A percentile compares a stretch with the other conserved stretches of the same genome.
phyloP scores from a whole-genome alignment of 2,797 vertebrate species.

The Champsocephalus esox region DNA sequence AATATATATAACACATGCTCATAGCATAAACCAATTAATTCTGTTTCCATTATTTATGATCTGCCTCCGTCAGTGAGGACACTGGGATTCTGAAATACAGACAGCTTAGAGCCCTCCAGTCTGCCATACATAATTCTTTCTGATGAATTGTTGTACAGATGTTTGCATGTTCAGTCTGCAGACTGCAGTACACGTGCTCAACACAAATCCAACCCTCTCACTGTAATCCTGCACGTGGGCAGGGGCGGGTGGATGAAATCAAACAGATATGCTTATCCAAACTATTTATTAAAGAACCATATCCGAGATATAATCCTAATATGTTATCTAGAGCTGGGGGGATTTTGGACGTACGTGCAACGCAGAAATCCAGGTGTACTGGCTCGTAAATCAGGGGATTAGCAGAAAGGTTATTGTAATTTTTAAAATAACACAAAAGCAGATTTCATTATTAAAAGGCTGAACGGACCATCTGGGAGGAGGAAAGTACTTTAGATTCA shows the following conservation, averaged over 20 bases:
- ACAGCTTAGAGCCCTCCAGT: constrained; percentile 52
- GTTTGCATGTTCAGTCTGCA: constrained; percentile 76
- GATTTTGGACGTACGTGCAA: constrained; percentile 77
- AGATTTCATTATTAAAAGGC: constrained; percentile 91
- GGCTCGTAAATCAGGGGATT: constrained; percentile 91
- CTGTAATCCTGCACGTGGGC: constrained; percentile 88
- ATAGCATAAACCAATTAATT: constrained; percentile 74
- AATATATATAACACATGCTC: constrained; percentile 70
- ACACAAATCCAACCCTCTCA: constrained; percentile 79
- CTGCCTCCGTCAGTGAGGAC: constrained; percentile 48
- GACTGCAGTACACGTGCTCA: constrained; percentile 74
- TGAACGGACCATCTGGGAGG: constrained; percentile 82
- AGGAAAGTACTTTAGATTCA: constrained; percentile 62
- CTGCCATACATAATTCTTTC: constrained; percentile 68
- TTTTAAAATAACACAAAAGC: constrained; percentile 91
- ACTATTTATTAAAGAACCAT: constrained; percentile 88
- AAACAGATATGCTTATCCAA: constrained; percentile 89
- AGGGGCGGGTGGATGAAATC: constrained; percentile 77
- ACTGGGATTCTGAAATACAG: constrained; percentile 59
- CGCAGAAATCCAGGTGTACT: constrained; percentile 90
- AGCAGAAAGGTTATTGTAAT: constrained; percentile 87
- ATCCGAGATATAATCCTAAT: constrained; percentile 91
- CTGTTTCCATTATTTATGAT: constrained; percentile 67
- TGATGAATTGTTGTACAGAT: constrained; percentile 80
- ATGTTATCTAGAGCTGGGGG: constrained; percentile 84